Conservation (phyloP, 2,797 vertebrate species). For the Iguana delicatissima region DNA sequence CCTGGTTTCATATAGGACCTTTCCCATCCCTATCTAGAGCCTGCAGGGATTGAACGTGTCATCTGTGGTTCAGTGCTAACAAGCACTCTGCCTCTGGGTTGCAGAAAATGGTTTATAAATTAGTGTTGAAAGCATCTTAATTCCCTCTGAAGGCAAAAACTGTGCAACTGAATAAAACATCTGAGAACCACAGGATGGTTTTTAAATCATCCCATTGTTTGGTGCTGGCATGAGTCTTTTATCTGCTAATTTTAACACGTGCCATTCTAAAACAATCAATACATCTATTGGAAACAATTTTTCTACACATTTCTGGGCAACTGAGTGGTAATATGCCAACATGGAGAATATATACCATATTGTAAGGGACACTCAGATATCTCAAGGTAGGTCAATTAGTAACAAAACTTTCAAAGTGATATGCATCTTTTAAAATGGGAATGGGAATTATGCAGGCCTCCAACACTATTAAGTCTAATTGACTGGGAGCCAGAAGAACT, state of each 20-base stretch:
- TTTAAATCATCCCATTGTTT: neutral
- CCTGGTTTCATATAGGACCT: neutral
- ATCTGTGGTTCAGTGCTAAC: neutral
- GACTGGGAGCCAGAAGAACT: too few species aligned
- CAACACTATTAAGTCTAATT: too few species aligned
- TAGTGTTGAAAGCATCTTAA: neutral
- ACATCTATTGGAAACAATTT: too few species aligned
- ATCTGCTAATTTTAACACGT: neutral
- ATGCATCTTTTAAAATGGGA: neutral
- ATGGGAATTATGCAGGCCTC: too few species aligned
- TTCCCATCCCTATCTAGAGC: neutral
- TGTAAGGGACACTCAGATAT: neutral
- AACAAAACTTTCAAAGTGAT: neutral
- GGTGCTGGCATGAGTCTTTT: neutral
- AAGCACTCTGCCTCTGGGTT: neutral
- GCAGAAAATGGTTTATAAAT: neutral
- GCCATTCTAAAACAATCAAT: neutral
- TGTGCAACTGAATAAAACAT: neutral
- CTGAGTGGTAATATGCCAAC: neutral
- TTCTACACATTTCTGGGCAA: too few species aligned
- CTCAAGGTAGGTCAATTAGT: neutral
- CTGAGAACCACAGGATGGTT: too few species aligned
- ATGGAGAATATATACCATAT: neutral
- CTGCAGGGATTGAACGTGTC: neutral
- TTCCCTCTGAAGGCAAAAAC: neutral